A percentile compares a stretch with the other conserved stretches of the same genome.
These are phyloP conservation scores for Myiozetetes cayanensis DNA, from an alignment of 2,113 vertebrate species.

Conservation along the genomic window DNA sequence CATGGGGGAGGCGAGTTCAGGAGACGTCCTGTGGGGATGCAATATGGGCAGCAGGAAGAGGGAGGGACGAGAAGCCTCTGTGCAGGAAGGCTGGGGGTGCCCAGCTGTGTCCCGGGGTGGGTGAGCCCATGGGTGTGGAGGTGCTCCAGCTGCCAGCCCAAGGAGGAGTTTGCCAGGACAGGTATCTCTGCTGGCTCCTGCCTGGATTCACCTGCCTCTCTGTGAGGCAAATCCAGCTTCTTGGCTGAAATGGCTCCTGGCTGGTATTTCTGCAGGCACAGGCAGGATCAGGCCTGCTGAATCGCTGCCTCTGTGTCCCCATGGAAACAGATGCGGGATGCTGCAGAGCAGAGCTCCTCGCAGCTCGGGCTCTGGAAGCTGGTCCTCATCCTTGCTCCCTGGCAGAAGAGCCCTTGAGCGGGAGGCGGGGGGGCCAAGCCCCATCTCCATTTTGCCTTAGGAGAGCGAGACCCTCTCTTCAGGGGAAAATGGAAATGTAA, in stretches of 20 bases:
- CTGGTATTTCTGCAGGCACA: background rate
- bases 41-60: accelerated
- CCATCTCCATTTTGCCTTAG: background rate
- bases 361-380: background rate
- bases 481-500: conserved; percentile 80
- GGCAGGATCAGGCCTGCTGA: background rate
- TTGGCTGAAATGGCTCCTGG: background rate
- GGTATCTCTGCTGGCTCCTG: background rate
- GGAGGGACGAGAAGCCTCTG: background rate
- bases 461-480: conserved; percentile 45
- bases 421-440: background rate
- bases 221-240: accelerated
- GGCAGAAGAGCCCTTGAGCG: conserved; percentile 25
- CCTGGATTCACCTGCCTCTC: accelerated
- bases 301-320: conserved; percentile 30
- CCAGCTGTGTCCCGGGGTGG: background rate
- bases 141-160: background rate
- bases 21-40: accelerated
- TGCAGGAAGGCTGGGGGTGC: background rate
- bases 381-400: background rate
- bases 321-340: conserved; percentile 57
- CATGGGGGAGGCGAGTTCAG: accelerated
- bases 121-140: background rate
- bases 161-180: accelerated
- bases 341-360: background rate